Evolutionary conservation across 1,140 invertebrate genomes (phyloP).

Genomic region (Bombus difficillimus): DNA sequence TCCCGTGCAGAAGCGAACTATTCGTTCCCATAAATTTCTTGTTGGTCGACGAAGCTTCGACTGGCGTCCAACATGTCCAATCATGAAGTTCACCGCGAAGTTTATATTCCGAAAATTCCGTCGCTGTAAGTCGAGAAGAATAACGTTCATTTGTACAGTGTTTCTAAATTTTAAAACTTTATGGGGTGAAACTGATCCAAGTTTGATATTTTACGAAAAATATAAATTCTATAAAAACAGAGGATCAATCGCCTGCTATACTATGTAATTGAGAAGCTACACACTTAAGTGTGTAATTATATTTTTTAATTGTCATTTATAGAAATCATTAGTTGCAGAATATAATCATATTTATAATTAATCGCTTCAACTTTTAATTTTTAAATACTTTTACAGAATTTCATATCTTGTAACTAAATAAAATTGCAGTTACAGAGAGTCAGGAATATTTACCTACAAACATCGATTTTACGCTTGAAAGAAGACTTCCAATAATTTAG

Average conservation of each 20-base stretch:
- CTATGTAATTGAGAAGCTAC: too few relatives aligned
- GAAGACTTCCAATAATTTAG: too few relatives aligned
- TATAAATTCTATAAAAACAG: not conserved
- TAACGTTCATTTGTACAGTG: not conserved
- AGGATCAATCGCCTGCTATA: not conserved
- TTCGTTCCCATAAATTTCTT: constrained; percentile 39
- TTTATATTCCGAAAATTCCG: not conserved
- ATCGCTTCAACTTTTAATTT: too few relatives aligned
- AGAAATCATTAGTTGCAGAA: too few relatives aligned
- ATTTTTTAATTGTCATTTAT: too few relatives aligned
- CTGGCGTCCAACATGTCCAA: not conserved
- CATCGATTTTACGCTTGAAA: not conserved
- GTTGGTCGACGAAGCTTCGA: constrained; percentile 3
- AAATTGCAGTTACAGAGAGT: not conserved
- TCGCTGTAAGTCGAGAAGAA: not conserved
- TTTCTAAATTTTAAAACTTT: not conserved
- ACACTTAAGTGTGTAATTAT: too few relatives aligned
- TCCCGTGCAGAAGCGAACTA: constrained; percentile 8
- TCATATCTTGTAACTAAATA: not conserved
- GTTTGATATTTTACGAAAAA: not conserved
- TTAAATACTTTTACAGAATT: not conserved
- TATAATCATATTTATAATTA: too few relatives aligned
- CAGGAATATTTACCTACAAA: too few relatives aligned
- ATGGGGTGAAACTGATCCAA: not conserved
- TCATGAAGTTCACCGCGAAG: constrained; percentile 13